Conservation (phyloP, 2,113 vertebrate genomes). For the Lota lota region DNA sequence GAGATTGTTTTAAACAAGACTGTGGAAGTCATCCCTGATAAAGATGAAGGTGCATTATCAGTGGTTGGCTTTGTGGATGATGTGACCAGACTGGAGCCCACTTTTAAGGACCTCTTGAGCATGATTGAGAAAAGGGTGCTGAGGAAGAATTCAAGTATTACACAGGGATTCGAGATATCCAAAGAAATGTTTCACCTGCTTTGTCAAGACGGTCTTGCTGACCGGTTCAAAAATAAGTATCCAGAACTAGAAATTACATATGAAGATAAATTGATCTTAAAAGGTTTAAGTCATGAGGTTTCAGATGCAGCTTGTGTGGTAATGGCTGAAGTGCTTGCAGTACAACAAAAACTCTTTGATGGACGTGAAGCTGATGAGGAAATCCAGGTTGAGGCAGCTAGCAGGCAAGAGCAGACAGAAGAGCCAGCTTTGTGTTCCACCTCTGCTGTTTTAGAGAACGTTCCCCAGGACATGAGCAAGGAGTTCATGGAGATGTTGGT, state of each 20-base stretch:
- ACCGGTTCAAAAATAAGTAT: constrained; percentile 43
- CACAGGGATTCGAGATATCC: constrained; percentile 49
- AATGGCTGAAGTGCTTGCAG: constrained; percentile 42
- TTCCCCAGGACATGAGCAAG: constrained; percentile 32
- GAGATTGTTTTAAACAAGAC: constrained; percentile 28
- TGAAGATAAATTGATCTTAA: constrained; percentile 59
- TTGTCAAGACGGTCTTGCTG: constrained; percentile 48
- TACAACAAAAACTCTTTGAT: constrained; percentile 66
- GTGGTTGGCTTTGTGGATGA: constrained; percentile 72
- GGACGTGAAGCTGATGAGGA: neutral
- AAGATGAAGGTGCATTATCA: constrained; percentile 43
- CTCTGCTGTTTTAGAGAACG: constrained; percentile 72
- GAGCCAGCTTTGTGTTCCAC: constrained; percentile 21
- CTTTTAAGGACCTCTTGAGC: constrained; percentile 48
- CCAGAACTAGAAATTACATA: constrained; percentile 70
- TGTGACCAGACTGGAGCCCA: constrained; percentile 50
- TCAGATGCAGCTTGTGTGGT: constrained; percentile 65
- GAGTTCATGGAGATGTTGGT: constrained; percentile 76
- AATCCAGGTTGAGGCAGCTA: neutral
- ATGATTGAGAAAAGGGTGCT: constrained; percentile 54
- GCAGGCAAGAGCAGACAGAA: neutral
- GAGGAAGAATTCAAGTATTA: constrained; percentile 61
- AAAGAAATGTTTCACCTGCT: constrained; percentile 69
- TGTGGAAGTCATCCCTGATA: constrained; percentile 61
- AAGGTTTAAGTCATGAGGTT: constrained; percentile 74